Evolutionary conservation across 2,113 vertebrate genomes (phyloP).

Genomic region (Pterocles gutturalis): DNA sequence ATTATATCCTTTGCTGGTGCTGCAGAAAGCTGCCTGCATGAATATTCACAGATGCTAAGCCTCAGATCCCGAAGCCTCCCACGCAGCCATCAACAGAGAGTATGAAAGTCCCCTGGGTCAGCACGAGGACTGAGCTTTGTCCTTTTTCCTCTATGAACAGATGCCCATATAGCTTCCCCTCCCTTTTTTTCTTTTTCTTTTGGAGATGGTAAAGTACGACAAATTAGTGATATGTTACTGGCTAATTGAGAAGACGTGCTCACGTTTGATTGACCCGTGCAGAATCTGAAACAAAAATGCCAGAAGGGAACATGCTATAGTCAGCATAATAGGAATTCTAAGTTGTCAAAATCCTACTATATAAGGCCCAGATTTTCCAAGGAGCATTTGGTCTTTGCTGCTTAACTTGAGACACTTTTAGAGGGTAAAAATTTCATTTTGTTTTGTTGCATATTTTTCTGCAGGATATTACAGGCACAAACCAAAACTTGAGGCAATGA

Average conservation of each 20-base stretch:
- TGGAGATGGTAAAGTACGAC: neutral
- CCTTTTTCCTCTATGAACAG: neutral
- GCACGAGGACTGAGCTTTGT: neutral
- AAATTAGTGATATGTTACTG: neutral
- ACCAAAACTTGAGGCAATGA: neutral
- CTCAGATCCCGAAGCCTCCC: neutral
- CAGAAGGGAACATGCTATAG: neutral
- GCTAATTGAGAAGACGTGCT: neutral
- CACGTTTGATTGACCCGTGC: neutral
- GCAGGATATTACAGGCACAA: neutral
- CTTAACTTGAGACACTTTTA: neutral
- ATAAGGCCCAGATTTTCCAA: neutral
- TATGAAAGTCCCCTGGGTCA: neutral
- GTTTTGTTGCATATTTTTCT: neutral
- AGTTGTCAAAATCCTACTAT: neutral
- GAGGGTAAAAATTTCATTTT: neutral
- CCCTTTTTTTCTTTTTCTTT: neutral
- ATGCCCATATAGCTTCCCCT: too few relatives aligned
- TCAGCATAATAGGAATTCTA: neutral
- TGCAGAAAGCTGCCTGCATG: neutral
- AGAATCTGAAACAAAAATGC: neutral
- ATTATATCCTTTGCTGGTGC: neutral
- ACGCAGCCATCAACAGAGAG: neutral
- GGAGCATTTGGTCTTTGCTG: neutral
- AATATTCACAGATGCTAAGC: neutral